Base-by-base conservation (phyloP, 2,888 invertebrate species). In the Drosophila picticornis region DNA sequence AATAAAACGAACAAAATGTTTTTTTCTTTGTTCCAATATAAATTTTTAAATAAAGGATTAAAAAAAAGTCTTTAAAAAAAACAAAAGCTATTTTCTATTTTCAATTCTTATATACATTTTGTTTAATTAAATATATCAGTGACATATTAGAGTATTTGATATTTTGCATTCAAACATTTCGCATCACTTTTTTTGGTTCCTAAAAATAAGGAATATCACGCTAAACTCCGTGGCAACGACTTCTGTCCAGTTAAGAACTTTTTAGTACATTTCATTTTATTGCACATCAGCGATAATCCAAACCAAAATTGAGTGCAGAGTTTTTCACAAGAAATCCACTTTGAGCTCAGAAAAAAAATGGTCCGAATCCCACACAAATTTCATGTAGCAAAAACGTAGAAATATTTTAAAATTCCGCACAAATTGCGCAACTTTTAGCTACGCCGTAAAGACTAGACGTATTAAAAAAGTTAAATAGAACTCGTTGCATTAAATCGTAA, bases 211-310 rank as follows among this genome's bases (percentile, higher is more conserved):
- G 51, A 58, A 55, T 27, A 61, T 61, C 46, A 31, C 34, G 38
- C 52, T 60, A 46, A 65, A 57, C 56, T 73, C 40, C 32, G 40
- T 57, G 31, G 22, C 61, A 77, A 31, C 58, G 61, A 72, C 52
- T 68, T 68, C 53, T 72, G 81, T 72, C 78, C 78, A 68, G 64
- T 53, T 81, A 38, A 78, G 79, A 86, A 90, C 70, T 86, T 77
- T 83, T 71, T 36, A 64, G 72, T 66, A 67, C 74, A 75, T 69
- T 72, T 62, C 63, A 59, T 77, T 90, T 81, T 86, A 81, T 84
- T 75, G 84, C 84, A 77, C 80, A 89, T 87, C 90, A 80, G 76
- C 80, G 68, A 78, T 89, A 90, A 90, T 90, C 89, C 84, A 62
- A 81, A 71, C 73, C 86, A 75, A 90, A 90, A 88, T 90, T 83